A percentile compares a stretch with the other conserved stretches of the same genome.
These are phyloP conservation scores for Neoascia interrupta DNA, from an alignment of 2,888 invertebrate species.

Conservation along the genomic window DNA sequence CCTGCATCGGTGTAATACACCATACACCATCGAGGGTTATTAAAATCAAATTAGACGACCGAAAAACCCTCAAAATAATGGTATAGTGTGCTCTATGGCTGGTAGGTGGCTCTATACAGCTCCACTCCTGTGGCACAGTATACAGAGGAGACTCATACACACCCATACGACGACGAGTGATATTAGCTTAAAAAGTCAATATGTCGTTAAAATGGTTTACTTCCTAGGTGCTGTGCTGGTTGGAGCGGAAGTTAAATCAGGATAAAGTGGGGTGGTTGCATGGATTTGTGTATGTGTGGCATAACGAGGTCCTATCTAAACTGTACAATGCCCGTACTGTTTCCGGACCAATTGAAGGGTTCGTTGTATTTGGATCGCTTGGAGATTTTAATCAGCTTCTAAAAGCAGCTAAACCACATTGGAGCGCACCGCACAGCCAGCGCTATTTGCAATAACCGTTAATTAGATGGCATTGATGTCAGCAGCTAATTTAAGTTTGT, in stretches of 20 bases:
- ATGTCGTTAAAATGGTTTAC: conserved; percentile 65
- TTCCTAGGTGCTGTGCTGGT: conserved; percentile 24
- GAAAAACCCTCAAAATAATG: conserved; percentile 49
- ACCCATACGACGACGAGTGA: conserved; percentile 60
- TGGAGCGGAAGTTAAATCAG: not conserved
- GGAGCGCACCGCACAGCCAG: conserved; percentile 64
- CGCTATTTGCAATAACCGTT: conserved; percentile 68
- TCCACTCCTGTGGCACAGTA: too few species aligned
- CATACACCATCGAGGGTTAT: conserved; percentile 59
- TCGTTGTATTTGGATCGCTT: conserved; percentile 40
- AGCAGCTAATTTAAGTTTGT: conserved; percentile 68
- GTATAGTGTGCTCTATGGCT: not conserved
- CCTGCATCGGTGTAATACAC: conserved; percentile 51
- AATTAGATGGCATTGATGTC: conserved; percentile 69
- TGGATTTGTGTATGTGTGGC: not conserved
- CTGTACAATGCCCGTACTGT: conserved; percentile 30
- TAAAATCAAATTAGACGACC: conserved; percentile 67
- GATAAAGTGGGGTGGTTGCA: not conserved
- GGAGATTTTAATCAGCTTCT: conserved; percentile 67
- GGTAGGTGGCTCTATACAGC: too few species aligned
- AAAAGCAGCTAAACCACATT: conserved; percentile 64
- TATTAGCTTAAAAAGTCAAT: conserved; percentile 68
- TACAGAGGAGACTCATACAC: too few species aligned
- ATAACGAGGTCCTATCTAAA: conserved; percentile 7
- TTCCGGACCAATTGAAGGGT: conserved; percentile 40